These are phyloP conservation scores for Drosophila nr. perissopoda DNA, from an alignment of 2,888 invertebrate species.

Conservation along the genomic window DNA sequence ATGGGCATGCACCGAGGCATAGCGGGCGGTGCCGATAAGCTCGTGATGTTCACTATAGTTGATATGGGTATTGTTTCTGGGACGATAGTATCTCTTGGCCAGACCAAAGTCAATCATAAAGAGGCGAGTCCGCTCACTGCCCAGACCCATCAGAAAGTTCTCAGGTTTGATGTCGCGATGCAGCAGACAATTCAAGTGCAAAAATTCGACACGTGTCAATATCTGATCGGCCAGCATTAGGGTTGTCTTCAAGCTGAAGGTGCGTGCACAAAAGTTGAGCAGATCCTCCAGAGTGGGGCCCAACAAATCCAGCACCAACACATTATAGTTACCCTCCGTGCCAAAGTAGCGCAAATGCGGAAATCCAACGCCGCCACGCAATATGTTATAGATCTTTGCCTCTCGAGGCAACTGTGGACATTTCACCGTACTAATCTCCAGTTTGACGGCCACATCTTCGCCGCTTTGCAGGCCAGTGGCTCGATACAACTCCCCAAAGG, in stretches of 20 bases:
- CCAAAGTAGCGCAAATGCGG: constrained; percentile 56
- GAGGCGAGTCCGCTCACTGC: constrained; percentile 40
- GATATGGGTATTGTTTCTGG: constrained; percentile 47
- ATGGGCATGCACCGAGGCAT: constrained; percentile 66
- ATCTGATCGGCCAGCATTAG: constrained; percentile 68
- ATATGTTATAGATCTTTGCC: constrained; percentile 57
- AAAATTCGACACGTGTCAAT: constrained; percentile 54
- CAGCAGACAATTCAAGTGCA: constrained; percentile 56
- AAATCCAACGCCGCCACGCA: constrained; percentile 58
- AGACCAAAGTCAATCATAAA: constrained; percentile 69
- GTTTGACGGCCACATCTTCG: constrained; percentile 60
- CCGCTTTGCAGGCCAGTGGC: constrained; percentile 41
- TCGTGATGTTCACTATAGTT: constrained; percentile 48
- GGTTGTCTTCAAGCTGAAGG: constrained; percentile 62
- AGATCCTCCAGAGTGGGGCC: constrained; percentile 68
- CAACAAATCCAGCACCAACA: constrained; percentile 64
- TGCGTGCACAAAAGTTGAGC: constrained; percentile 59
- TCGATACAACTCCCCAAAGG: constrained; percentile 62
- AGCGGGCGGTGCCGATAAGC: constrained; percentile 67
- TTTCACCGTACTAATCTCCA: constrained; percentile 38
- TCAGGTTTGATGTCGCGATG: constrained; percentile 75
- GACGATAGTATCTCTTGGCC: constrained; percentile 61
- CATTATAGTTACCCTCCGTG: constrained; percentile 57
- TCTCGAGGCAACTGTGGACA: constrained; percentile 54
- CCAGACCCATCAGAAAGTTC: constrained; percentile 66